These are phyloP conservation scores for Ptychochromis oligacanthus DNA, from an alignment of 2,113 vertebrate species.

Conservation along the genomic window DNA sequence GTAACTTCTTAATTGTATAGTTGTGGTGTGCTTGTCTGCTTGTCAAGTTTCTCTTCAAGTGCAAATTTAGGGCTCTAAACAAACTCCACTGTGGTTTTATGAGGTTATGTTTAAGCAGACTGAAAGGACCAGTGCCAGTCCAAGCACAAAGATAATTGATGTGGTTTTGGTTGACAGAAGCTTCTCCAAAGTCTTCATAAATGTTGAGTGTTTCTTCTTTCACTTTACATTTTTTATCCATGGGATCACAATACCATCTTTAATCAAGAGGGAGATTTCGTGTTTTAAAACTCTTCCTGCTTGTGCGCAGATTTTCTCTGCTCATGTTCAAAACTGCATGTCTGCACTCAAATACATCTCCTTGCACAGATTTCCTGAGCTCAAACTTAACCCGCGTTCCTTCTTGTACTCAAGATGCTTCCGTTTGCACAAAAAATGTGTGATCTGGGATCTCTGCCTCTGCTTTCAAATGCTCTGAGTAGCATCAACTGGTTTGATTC, in stretches of 20 bases:
- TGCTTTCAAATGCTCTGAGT: neutral
- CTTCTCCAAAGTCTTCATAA: neutral
- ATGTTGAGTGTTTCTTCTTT: neutral
- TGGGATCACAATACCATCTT: neutral
- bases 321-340: neutral
- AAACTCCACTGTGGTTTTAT: neutral
- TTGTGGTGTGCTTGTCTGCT: neutral
- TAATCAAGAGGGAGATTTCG: neutral
- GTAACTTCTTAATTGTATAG: neutral
- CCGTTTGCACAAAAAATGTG: neutral
- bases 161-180: constrained; percentile 12
- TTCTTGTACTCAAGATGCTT: neutral
- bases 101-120: neutral
- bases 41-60: neutral
- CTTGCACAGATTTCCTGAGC: neutral
- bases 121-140: neutral
- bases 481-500: neutral
- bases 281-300: neutral
- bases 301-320: neutral
- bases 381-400: neutral
- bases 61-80: neutral
- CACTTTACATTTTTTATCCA: neutral
- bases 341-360: neutral
- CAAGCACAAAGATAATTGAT: constrained; percentile 23
- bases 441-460: neutral